phyloP scores from a whole-genome alignment of 2,888 invertebrate genomes.

The Habroteleia sp. region DNA sequence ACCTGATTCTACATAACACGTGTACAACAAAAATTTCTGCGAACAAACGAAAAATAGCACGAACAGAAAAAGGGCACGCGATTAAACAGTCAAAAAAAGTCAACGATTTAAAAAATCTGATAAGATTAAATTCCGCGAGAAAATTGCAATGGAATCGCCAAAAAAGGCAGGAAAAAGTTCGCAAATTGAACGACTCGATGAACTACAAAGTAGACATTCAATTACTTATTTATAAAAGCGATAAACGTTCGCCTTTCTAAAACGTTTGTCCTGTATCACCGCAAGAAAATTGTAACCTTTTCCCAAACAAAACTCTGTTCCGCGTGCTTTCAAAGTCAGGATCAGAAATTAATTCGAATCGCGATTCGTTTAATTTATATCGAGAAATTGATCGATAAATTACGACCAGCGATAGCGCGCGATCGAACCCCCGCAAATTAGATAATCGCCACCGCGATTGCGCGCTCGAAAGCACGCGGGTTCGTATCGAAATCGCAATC shows the following conservation, averaged over 20 bases:
- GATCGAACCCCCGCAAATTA: constrained; percentile 9
- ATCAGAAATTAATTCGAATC: constrained; percentile 1
- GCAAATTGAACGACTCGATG: too few species aligned
- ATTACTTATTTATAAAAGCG: constrained; percentile 1
- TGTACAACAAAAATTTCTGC: too few species aligned
- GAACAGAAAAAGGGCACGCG: too few species aligned
- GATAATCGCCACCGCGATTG: constrained; percentile 12
- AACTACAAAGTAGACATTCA: background rate
- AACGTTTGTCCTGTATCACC: background rate
- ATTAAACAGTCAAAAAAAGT: too few species aligned
- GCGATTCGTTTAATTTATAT: background rate
- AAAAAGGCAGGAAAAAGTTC: too few species aligned
- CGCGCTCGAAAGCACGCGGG: constrained; percentile 11
- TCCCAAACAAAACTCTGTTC: too few species aligned
- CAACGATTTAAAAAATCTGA: too few species aligned
- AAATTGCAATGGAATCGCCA: too few species aligned
- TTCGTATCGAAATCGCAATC: constrained; percentile 12
- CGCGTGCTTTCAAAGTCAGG: constrained; percentile 9
- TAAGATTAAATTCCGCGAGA: too few species aligned
- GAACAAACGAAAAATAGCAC: too few species aligned
- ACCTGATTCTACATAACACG: too few species aligned
- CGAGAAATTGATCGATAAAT: background rate
- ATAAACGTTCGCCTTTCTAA: background rate
- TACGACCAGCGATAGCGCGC: constrained; percentile 9
- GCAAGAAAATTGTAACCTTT: too few species aligned